phyloP scores from a whole-genome alignment of 1,140 invertebrate genomes.

The Halictus rubicundus region DNA sequence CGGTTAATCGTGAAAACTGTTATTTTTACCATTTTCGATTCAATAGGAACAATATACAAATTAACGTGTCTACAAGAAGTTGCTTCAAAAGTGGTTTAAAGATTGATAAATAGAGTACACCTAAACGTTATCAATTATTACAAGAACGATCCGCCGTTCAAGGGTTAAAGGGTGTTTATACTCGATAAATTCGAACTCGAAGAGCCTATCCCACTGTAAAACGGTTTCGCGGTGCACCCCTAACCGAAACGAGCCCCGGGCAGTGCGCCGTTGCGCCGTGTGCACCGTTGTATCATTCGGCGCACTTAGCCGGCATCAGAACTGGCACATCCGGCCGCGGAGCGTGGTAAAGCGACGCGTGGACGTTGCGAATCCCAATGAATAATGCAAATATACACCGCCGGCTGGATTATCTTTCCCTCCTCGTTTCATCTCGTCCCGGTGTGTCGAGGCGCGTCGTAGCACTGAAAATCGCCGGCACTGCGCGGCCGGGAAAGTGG shows the following conservation, averaged over 20 bases:
- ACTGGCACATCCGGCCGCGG: conserved; percentile 52
- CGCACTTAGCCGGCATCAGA: background rate
- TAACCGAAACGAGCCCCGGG: background rate
- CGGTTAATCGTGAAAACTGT: no score
- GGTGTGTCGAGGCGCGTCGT: background rate
- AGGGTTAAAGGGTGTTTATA: no score
- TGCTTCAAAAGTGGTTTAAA: no score
- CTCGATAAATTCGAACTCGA: no score
- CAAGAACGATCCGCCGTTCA: no score
- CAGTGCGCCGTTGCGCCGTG: background rate
- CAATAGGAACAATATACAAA: no score
- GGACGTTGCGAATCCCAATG: conserved; percentile 36
- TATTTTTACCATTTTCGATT: no score
- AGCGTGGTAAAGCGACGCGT: conserved; percentile 46
- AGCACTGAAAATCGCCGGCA: conserved; percentile 12
- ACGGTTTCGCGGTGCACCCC: background rate
- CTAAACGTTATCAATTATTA: no score
- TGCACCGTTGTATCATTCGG: background rate
- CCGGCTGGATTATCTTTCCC: conserved; percentile 35
- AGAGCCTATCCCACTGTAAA: no score
- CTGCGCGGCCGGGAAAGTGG: conserved; percentile 47
- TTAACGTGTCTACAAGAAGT: no score
- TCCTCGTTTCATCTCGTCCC: background rate
- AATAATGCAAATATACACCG: conserved; percentile 55
- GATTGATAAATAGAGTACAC: no score